Evolutionary conservation across 2,888 invertebrate genomes (phyloP), one percentile per base, ranked within the genome.

Genomic region (Zonitis immaculata): DNA sequence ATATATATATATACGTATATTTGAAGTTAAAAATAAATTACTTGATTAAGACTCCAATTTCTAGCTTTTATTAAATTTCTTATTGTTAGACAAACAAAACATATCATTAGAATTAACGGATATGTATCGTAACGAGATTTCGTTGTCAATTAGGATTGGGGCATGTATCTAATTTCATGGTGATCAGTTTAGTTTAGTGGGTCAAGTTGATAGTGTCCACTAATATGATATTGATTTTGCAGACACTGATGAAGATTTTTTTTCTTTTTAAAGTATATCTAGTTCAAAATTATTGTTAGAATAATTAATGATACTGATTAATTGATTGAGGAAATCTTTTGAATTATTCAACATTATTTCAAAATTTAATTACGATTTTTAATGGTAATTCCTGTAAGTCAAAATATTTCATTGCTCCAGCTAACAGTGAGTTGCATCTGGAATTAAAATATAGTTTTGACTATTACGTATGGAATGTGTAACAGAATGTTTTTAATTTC

Each of bases 131-230:
- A 4, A 22, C 5, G 22, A 27, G 8, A 27, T 27, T 45, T 49
- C 49, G 44, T 45, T 45, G 20, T 46, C 47, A 54, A 54, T 47
- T 51, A 50, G 42, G n/a, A 27, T 54, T 46, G 45, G 49, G 42
- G 49, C 28, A 39, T 30, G 44, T 20, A 48, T 14, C 43, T 45
- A 54, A 43, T 51, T 54, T 54, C 51, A 51, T 54, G 51, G 47
- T 42, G 42, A 54, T 54, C 51, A 50, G 51, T 54, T 54, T 44
- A 53, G 46, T 53, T 49, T 39, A 42, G 35, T 51, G 51, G 44
- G 14, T 44, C 28, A 28, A 26, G 8, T 26, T 26, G 26, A 26
- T 26, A 26, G 44, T 20, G 30, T 49, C 44, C 5, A n/a, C n/a
- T n/a, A n/a, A n/a, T 44, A 39, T 43, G 14, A 16, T 42, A 52